Conservation (phyloP, 1,140 invertebrate species). For the Magallana gigas region DNA sequence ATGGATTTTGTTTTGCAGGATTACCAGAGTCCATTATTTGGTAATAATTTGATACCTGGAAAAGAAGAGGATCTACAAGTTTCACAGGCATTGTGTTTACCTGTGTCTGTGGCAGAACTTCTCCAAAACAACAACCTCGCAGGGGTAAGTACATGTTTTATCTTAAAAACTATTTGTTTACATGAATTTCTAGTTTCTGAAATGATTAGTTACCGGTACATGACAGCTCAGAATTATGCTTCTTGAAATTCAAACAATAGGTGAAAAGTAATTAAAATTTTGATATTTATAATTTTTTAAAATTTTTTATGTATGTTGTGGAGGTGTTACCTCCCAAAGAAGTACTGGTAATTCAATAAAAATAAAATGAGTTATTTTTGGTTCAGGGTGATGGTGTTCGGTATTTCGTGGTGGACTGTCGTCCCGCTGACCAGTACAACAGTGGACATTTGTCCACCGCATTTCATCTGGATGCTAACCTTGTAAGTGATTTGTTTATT, state of each 20-base stretch:
- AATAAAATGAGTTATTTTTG: too few relatives aligned
- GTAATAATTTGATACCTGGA: slow-evolving; percentile 73
- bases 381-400: slow-evolving; percentile 81
- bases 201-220: too few relatives aligned
- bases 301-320: too few relatives aligned
- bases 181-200: too few relatives aligned
- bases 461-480: slow-evolving; percentile 97
- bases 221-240: too few relatives aligned
- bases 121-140: slow-evolving; percentile 75
- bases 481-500: slow-evolving; percentile 81
- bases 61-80: slow-evolving; percentile 79
- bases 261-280: too few relatives aligned
- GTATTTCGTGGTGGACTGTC: slow-evolving; percentile 98
- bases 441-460: slow-evolving; percentile 96
- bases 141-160: slow-evolving; percentile 60
- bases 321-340: too few relatives aligned
- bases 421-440: slow-evolving; percentile 98
- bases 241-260: too few relatives aligned
- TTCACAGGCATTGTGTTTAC: slow-evolving; percentile 94
- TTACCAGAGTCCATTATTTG: slow-evolving; percentile 81
- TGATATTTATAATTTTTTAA: too few relatives aligned
- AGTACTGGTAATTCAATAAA: too few relatives aligned
- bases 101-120: slow-evolving; percentile 87
- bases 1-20: slow-evolving; percentile 70
- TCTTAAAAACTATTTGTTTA: too few relatives aligned